Evolutionary conservation across 2,113 vertebrate genomes (phyloP).

Genomic region (Acrocephalus arundinaceus): DNA sequence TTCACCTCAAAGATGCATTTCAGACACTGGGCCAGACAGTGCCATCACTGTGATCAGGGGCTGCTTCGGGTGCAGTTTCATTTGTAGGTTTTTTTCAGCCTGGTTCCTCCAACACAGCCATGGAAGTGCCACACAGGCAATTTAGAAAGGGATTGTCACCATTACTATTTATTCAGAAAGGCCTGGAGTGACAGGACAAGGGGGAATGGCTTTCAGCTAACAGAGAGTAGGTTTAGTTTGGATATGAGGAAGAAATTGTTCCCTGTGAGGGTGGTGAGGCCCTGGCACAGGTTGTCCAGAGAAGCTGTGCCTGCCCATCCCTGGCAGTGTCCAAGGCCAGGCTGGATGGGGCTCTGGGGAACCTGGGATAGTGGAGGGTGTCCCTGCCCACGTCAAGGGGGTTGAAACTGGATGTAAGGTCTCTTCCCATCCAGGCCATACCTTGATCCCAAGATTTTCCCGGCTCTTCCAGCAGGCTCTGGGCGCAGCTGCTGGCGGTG

Average conservation of each 20-base stretch:
- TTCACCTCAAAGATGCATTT: not conserved
- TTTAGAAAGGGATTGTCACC: not conserved
- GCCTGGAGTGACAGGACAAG: not conserved
- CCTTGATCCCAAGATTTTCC: not conserved
- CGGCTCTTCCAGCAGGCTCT: rapidly evolving
- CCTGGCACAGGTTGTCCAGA: not conserved
- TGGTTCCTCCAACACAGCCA: not conserved
- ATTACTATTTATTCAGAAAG: not conserved
- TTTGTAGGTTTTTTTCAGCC: not conserved
- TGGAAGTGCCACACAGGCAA: not conserved
- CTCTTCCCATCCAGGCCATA: not conserved
- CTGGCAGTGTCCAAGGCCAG: not conserved
- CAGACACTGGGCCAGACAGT: not conserved
- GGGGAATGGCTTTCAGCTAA: not conserved
- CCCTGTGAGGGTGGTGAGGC: rapidly evolving
- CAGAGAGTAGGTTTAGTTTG: not conserved
- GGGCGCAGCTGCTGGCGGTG: not conserved
- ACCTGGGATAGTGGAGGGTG: not conserved
- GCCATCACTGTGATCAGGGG: not conserved
- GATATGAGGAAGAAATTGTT: not conserved
- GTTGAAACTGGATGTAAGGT: not conserved
- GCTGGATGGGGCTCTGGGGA: not conserved
- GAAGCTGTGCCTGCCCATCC: not conserved
- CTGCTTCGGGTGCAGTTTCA: not conserved
- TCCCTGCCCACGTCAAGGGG: not conserved